Base-by-base conservation (phyloP, 2,797 vertebrate genomes). In the Mus caroli region DNA sequence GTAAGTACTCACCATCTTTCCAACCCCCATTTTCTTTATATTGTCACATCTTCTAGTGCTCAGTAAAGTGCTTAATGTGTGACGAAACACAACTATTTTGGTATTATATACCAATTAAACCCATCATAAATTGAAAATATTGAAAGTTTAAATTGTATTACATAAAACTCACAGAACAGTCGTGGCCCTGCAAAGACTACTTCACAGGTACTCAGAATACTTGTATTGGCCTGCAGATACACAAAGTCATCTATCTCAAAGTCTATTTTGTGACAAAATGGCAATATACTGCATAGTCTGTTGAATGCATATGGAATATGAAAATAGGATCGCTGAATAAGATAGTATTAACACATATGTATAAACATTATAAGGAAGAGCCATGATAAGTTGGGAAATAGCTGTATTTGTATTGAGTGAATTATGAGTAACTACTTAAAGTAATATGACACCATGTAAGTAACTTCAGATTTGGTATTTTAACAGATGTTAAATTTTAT, bases 391-490 rank as follows among this genome's bases (percentile, higher is more conserved):
- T 52, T 75, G 13, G 31, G 52, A 24, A 60, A 58, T 31, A 34
- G 13, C 14, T 80, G 37, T 92, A 71, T 85, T 91, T 62, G 28
- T 92, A 37, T 73, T 71, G 62, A 83, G 60, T 71, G n/a, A 88
- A 92, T 77, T 4, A 24, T 50, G 12, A 92, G 5, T 58, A 24
- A 52, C 8, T 62, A 9, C 40, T 91, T 75, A 73, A 24, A 83
- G 22, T 91, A 40, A 92, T 34, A 12, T 88, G 11, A 2, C n/a
- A 86, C 19, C 31, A 50, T 20, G 82, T 85, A 95, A 75, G 13
- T 94, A 71, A 93, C 56, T 37, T 85, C 60, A 88, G 9, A 62
- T 78, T 40, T n/a, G 77, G 9, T 46, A 77, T 83, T 91, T 91
- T 95, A 40, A 86, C n/a, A 91, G 62, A 87, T 73, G 1, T 10